Base-by-base conservation (phyloP, 1,140 invertebrate species). In the Adelges cooleyi region DNA sequence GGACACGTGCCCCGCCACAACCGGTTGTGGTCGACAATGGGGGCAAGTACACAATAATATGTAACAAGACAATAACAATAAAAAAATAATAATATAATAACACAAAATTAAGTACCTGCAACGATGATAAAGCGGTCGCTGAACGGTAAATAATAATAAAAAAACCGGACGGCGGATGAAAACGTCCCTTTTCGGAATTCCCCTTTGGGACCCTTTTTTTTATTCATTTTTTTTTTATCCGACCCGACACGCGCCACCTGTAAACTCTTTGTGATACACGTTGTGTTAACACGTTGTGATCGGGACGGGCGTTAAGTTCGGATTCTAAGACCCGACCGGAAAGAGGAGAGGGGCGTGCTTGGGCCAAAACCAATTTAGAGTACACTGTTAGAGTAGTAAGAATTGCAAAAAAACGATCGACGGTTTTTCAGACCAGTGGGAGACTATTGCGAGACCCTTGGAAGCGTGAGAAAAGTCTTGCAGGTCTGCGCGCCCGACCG, bases 171-270 rank as follows among this genome's bases (percentile, higher is more conserved):
- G 53, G 53, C 4, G 15, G 44, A 42, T 42, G 29, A 40, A n/a
- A 11, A 38, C 11, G 38, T 59, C 42, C 54, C 54, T 59, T 59
- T 46, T 46, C 54, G 10, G 23, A 17, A 29, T 62, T 62, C 42
- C 40, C 56, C 42, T 62, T 3, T 29, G 56, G 56, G 56, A 62
- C 56, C 56, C 42, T 48, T 48, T 62, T 48, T 46, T 62, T 33
- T 33, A 33, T 11, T 3, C 22, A n/a, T n/a, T 18, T 13, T 5
- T 40, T 54, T 18, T 17, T 42, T 2, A 2, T 2, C 6, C 15
- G 18, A 20, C 18, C 53, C 56, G 56, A 42, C 42, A 62, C 56
- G 56, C 13, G 56, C 54, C 54, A 59, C 54, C 54, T 59, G 54
- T 59, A 25, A 46, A 46, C 40, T n/a, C 15, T 15, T 44, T 4